Base-by-base conservation (phyloP, 2,797 vertebrate genomes). In the Pagetopsis macropterus region DNA sequence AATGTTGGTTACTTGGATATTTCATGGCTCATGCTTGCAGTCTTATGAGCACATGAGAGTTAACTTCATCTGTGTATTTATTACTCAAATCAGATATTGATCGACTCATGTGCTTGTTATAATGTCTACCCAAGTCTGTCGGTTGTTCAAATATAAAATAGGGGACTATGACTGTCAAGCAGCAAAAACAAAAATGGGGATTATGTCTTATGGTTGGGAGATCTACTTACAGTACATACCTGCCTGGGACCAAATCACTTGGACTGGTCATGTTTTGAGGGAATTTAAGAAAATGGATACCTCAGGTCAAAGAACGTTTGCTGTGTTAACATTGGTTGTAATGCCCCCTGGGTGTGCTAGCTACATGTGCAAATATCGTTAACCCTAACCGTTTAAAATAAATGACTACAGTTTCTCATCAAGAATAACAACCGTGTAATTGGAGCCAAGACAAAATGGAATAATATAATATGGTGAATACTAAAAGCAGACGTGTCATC, bases 231-330 rank as follows among this genome's bases (percentile, higher is more conserved):
- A 62, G 3, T 13, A 52, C 16, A 69, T 14, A 16, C 10, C 2
- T 66, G 19, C 46, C 44, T 46, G 5, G 3, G n/a, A 45, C 14
- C 15, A 62, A 63, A 65, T 59, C 12, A 56, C 19, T 45, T 56
- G 2, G 15, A 45, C 21, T 46, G 11, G 5, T 43, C 11, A 19
- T 17, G 52, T 68, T 79, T 79, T 61, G 66, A 70, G 54, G 37
- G 57, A 81, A 75, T 84, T 82, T 78, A 75, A 86, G 86, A 93
- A 92, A 92, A 92, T 91, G 91, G 91, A 90, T 83, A 85, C 88
- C 85, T 82, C 70, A 44, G 91, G 90, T 92, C 90, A 92, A 93
- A 93, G 92, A 86, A 91, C 88, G 91, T 73, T 70, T 70, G 75
- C 83, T 82, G 65, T 75, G 78, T 88, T 74, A 87, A 77, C 77